Evolutionary conservation across 2,113 vertebrate genomes (phyloP).

Genomic region (Irena cyanogastra): DNA sequence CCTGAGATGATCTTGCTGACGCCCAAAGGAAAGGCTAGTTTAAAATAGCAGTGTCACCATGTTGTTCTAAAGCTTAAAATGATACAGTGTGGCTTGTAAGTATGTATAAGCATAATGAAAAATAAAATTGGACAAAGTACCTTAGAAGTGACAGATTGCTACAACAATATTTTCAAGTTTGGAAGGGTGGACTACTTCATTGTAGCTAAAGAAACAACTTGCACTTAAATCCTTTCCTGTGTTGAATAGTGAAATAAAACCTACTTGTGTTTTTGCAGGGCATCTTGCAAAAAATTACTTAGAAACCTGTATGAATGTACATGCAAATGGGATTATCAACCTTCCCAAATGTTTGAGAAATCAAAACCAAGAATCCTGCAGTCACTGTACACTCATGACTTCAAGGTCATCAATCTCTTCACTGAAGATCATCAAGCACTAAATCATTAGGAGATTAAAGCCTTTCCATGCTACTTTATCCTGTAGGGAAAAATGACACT

Average conservation of each 20-base stretch:
- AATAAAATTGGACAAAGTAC: not conserved
- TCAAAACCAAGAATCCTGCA: not conserved
- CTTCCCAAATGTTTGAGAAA: not conserved
- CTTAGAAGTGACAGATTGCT: not conserved
- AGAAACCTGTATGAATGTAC: not conserved
- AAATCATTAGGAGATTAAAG: conserved; percentile 29
- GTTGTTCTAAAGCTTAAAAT: conserved; percentile 8
- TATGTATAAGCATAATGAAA: not conserved
- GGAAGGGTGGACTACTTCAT: not conserved
- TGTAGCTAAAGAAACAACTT: not conserved
- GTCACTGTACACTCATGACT: not conserved
- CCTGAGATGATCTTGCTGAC: conserved; percentile 47
- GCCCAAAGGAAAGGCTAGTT: conserved; percentile 51
- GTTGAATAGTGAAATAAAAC: not conserved
- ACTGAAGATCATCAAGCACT: not conserved
- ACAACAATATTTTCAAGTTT: not conserved
- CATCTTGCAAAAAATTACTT: not conserved
- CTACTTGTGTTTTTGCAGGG: not conserved
- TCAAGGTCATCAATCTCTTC: conserved; percentile 18
- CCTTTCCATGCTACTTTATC: not conserved
- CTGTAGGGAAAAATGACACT: not conserved
- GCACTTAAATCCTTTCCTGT: not conserved
- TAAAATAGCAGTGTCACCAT: conserved; percentile 67
- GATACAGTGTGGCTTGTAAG: not conserved
- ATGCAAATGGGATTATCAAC: not conserved